These are phyloP conservation scores for Parauchenoglanis ngamensis DNA, from an alignment of 2,797 vertebrate species.

Conservation along the genomic window DNA sequence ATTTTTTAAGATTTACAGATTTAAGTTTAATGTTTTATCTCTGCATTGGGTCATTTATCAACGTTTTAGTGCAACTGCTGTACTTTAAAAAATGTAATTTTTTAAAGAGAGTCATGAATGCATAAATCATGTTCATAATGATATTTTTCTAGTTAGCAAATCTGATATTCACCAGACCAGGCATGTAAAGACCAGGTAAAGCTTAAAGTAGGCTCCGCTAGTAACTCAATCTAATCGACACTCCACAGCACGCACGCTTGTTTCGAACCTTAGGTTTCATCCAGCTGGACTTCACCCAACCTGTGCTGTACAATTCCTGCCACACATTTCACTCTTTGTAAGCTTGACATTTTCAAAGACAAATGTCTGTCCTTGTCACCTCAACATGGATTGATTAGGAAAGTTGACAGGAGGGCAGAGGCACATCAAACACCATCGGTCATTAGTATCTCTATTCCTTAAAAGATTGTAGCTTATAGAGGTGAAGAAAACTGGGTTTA, in stretches of 20 bases:
- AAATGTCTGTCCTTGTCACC: conserved; percentile 33
- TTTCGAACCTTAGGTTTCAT: background rate
- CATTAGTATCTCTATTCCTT: conserved; percentile 1
- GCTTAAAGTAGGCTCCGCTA: background rate
- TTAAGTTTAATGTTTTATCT: conserved; percentile 8
- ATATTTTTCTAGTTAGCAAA: background rate
- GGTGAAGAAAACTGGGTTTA: background rate
- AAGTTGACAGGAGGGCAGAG: background rate
- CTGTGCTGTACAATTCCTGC: background rate
- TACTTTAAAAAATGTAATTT: background rate
- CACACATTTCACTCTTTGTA: conserved; percentile 1
- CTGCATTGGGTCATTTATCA: conserved; percentile 11
- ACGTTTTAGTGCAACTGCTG: background rate
- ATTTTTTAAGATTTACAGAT: too few relatives aligned
- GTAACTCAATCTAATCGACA: background rate
- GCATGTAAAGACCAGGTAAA: background rate
- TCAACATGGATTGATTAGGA: conserved; percentile 18
- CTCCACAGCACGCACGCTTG: background rate
- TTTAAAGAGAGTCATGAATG: conserved; percentile 20
- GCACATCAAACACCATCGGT: background rate
- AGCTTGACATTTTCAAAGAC: conserved; percentile 12
- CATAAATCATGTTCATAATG: background rate
- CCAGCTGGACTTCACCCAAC: background rate
- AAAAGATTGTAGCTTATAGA: conserved; percentile 6
- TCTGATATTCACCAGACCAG: background rate